These are phyloP conservation scores for Xiphophorus birchmanni DNA, from an alignment of 2,797 vertebrate species.

Conservation along the genomic window DNA sequence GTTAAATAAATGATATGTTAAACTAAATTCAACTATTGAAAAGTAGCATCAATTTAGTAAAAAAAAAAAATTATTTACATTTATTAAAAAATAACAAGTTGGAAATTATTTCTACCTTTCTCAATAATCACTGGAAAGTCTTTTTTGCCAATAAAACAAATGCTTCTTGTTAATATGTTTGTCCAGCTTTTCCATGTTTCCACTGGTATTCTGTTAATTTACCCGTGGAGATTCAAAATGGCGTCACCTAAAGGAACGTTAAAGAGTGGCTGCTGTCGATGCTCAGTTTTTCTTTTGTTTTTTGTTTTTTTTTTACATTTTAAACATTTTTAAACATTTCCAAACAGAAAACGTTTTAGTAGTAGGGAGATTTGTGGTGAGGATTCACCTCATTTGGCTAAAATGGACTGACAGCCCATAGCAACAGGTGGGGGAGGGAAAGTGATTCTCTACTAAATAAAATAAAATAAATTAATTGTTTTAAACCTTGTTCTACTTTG, in stretches of 20 bases:
- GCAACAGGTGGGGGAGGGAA: not conserved
- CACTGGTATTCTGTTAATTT: not conserved
- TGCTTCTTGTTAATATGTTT: not conserved
- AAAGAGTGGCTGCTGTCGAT: not conserved
- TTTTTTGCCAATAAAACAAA: not conserved
- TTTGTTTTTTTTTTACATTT: not conserved
- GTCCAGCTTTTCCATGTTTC: not conserved
- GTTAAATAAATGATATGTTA: not conserved
- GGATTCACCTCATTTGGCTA: not conserved
- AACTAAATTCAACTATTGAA: not conserved
- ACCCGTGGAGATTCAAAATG: not conserved
- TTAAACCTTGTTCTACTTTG: not conserved
- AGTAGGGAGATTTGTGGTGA: not conserved
- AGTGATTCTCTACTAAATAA: not conserved
- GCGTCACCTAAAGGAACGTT: not conserved
- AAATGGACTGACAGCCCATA: not conserved
- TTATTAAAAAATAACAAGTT: not conserved
- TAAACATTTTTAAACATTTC: slow-evolving; percentile 3
- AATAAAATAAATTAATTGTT: not conserved
- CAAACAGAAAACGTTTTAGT: not conserved
- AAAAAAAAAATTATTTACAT: not conserved
- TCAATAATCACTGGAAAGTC: not conserved
- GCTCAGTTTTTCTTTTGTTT: not conserved
- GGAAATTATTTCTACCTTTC: not conserved
- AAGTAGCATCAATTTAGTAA: not conserved